A percentile compares a stretch with the other conserved stretches of the same genome.
These are phyloP conservation scores for Hirtodrosophila histrioides DNA, from an alignment of 2,888 invertebrate genomes.

Conservation along the genomic window DNA sequence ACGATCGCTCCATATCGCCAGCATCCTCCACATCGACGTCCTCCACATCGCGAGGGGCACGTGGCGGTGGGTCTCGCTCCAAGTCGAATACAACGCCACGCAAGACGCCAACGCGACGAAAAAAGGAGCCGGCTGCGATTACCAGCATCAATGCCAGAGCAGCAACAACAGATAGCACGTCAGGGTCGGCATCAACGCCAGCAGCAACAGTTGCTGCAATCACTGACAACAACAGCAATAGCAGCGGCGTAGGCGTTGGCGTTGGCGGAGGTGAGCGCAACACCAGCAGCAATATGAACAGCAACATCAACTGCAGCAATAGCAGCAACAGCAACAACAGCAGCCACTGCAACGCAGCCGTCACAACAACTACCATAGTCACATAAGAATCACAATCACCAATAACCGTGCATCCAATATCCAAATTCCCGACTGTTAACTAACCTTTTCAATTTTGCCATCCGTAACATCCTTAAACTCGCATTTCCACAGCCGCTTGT, in stretches of 20 bases:
- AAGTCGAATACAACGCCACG: constrained; percentile 66
- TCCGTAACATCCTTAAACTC: constrained; percentile 11
- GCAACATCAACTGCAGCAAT: constrained; percentile 18
- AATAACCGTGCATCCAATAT: constrained; percentile 12
- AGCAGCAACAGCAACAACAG: constrained; percentile 24
- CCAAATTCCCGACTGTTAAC: constrained; percentile 24
- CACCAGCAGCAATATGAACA: constrained; percentile 40
- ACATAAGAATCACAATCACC: constrained; percentile 51
- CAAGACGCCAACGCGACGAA: constrained; percentile 79
- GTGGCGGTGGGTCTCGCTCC: constrained; percentile 54
- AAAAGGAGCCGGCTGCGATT: constrained; percentile 64
- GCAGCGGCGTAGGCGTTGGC: constrained; percentile 30
- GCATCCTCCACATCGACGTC: constrained; percentile 81
- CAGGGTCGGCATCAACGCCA: background rate
- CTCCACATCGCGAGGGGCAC: constrained; percentile 72
- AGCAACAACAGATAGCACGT: constrained; percentile 18
- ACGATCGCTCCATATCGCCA: constrained; percentile 82
- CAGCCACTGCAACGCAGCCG: constrained; percentile 38
- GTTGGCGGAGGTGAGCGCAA: constrained; percentile 58
- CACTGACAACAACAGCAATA: constrained; percentile 16
- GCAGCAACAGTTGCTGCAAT: constrained; percentile 25
- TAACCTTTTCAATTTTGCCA: constrained; percentile 26
- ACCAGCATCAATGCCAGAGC: constrained; percentile 8
- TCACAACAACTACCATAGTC: constrained; percentile 43
- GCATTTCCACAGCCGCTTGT: constrained; percentile 42